Evolutionary conservation across 92 coral and sea anemone genomes (phyloP).

Genomic region (Parazoanthus atlanticus): DNA sequence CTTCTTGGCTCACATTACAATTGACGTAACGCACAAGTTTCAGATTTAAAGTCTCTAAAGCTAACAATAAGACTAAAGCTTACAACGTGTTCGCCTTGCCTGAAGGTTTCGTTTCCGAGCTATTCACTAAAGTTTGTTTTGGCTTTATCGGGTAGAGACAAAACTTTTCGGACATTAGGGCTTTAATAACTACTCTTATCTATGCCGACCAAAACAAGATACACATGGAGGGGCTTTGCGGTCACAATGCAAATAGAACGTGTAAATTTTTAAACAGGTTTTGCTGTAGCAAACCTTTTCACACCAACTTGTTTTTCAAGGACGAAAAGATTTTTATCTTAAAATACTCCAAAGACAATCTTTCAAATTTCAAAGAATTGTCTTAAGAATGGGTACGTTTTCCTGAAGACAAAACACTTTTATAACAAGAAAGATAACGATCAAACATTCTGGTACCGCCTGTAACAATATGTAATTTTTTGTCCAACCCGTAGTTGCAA

Average conservation of each 20-base stretch:
- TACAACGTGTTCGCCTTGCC: neutral
- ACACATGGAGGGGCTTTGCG: constrained; percentile 6
- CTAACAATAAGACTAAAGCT: neutral
- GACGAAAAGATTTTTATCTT: neutral
- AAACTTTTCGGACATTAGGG: constrained; percentile 26
- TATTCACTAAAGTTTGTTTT: constrained; percentile 28
- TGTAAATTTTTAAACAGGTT: constrained; percentile 46
- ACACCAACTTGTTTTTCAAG: constrained; percentile 6
- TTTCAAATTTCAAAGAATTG: neutral
- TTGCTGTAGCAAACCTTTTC: neutral
- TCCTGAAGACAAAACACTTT: neutral
- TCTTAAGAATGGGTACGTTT: neutral
- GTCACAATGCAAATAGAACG: constrained; percentile 21
- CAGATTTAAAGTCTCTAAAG: neutral
- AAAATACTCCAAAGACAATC: neutral
- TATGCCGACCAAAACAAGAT: constrained; percentile 37
- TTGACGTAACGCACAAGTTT: neutral
- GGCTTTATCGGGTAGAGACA: constrained; percentile 20
- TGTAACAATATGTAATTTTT: no score
- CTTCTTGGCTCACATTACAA: neutral
- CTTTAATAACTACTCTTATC: constrained; percentile 36
- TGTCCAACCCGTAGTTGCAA: neutral
- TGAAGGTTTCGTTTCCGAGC: neutral
- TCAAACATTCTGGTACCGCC: no score
- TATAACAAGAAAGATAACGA: neutral